A percentile compares a stretch with the other conserved stretches of the same genome.
Evolutionary conservation across 2,888 invertebrate genomes (phyloP).

Genomic region (Thecophora atra): DNA sequence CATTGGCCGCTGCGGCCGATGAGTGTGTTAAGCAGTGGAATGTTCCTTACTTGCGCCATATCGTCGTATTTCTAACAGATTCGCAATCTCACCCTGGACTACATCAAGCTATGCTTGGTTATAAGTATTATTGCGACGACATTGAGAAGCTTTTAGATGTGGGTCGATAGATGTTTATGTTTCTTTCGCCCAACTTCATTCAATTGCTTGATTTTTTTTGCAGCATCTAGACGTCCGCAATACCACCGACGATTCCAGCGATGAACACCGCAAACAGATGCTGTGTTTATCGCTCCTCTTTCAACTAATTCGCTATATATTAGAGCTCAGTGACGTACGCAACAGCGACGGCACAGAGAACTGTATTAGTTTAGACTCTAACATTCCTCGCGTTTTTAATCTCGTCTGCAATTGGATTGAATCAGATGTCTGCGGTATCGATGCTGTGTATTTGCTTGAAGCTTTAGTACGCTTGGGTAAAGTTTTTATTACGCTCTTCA

Average conservation of each 20-base stretch:
- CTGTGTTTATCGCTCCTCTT: constrained; percentile 57
- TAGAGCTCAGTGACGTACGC: constrained; percentile 51
- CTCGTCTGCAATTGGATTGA: constrained; percentile 57
- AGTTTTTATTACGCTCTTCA: background rate
- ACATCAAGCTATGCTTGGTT: constrained; percentile 58
- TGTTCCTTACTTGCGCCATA: constrained; percentile 60
- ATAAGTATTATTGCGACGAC: constrained; percentile 56
- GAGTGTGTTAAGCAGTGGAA: constrained; percentile 60
- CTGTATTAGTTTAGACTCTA: constrained; percentile 58
- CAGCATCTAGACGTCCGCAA: constrained; percentile 53
- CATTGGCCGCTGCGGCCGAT: constrained; percentile 56
- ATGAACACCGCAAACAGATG: constrained; percentile 58
- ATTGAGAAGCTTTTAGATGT: constrained; percentile 60
- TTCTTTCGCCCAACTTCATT: background rate
- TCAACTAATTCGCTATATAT: constrained; percentile 54
- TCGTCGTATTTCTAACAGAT: constrained; percentile 60
- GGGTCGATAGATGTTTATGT: constrained; percentile 41
- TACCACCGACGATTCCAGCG: constrained; percentile 55
- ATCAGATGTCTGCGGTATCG: constrained; percentile 55
- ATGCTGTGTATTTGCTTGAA: constrained; percentile 57
- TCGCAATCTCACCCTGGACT: constrained; percentile 56
- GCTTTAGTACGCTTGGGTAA: constrained; percentile 53
- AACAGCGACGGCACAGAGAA: constrained; percentile 49
- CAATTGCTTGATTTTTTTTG: background rate
- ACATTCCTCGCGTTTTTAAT: constrained; percentile 57